These are phyloP conservation scores for Leptopilina clavipes DNA, from an alignment of 1,140 invertebrate genomes.

Conservation along the genomic window DNA sequence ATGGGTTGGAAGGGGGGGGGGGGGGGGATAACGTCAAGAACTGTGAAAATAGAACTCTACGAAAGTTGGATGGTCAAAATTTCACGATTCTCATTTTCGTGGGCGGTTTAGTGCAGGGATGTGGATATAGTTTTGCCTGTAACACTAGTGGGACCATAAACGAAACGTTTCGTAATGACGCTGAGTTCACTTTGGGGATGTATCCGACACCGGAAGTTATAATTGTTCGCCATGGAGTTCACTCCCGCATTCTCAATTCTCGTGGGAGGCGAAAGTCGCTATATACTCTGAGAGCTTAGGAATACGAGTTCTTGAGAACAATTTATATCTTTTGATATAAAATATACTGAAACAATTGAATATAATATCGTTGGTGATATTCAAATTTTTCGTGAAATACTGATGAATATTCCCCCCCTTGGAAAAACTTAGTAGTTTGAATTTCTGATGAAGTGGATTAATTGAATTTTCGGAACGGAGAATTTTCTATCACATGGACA, in stretches of 20 bases:
- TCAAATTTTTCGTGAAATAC: no score
- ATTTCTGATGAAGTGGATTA: no score
- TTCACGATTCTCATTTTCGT: constrained; percentile 50
- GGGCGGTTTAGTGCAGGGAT: constrained; percentile 39
- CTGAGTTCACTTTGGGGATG: constrained; percentile 52
- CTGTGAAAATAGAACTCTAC: constrained; percentile 21
- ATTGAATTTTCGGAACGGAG: no score
- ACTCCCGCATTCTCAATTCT: constrained; percentile 50
- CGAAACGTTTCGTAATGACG: constrained; percentile 61
- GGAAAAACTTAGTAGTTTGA: no score
- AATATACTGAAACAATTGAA: neutral
- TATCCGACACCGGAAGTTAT: constrained; percentile 67
- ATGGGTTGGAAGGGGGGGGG: neutral
- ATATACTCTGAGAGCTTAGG: neutral
- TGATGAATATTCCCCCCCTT: no score
- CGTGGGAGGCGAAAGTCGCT: constrained; percentile 38
- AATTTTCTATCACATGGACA: no score
- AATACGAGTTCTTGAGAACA: neutral
- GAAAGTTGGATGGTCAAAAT: constrained; percentile 44
- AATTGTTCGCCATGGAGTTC: constrained; percentile 66
- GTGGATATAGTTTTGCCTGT: constrained; percentile 38
- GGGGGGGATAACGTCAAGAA: constrained; percentile 3
- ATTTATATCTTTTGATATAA: neutral
- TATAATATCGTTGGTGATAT: neutral
- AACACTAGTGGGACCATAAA: constrained; percentile 64